Conservation (phyloP, 2,797 vertebrate genomes). For the Percopsis omiscomaycus region DNA sequence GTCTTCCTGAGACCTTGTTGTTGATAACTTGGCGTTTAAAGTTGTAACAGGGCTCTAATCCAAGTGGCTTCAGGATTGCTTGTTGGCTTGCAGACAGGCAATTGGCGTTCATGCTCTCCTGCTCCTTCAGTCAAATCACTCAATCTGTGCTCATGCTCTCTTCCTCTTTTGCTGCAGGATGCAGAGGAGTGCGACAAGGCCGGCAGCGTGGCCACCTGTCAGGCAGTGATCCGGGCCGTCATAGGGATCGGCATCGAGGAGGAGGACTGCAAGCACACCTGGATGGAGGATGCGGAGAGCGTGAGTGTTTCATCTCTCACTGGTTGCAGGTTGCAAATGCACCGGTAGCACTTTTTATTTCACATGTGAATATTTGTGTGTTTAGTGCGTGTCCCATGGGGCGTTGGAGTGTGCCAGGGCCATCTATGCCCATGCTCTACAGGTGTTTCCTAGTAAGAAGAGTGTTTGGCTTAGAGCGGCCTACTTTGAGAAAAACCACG, state of each 20-base stretch:
- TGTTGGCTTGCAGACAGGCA: background rate
- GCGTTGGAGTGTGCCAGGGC: slow-evolving; percentile 95
- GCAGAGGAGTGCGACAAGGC: slow-evolving; percentile 98
- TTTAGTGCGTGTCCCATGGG: slow-evolving; percentile 93
- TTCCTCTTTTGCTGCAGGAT: slow-evolving; percentile 77
- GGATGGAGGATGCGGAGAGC: slow-evolving; percentile 99
- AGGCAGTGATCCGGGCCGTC: slow-evolving; percentile 93
- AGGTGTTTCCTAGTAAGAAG: slow-evolving; percentile 98
- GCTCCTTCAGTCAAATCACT: background rate
- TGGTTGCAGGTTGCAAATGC: no score
- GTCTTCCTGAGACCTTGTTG: background rate
- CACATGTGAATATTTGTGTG: slow-evolving; percentile 6
- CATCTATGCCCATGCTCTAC: slow-evolving; percentile 94
- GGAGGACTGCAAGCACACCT: slow-evolving; percentile 96
- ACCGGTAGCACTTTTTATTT: no score
- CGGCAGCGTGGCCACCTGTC: slow-evolving; percentile 94
- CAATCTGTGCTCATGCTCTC: background rate
- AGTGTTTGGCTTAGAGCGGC: slow-evolving; percentile 97
- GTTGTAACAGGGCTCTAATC: background rate
- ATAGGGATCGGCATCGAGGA: slow-evolving; percentile 98
- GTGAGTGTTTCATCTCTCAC: slow-evolving; percentile 68
- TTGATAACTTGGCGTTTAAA: background rate
- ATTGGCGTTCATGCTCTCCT: slow-evolving; percentile 2
- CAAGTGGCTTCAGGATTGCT: background rate
- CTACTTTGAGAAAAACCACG: slow-evolving; percentile 97